These are phyloP conservation scores for Nebria ingens DNA, from an alignment of 1,140 invertebrate species.

Conservation along the genomic window DNA sequence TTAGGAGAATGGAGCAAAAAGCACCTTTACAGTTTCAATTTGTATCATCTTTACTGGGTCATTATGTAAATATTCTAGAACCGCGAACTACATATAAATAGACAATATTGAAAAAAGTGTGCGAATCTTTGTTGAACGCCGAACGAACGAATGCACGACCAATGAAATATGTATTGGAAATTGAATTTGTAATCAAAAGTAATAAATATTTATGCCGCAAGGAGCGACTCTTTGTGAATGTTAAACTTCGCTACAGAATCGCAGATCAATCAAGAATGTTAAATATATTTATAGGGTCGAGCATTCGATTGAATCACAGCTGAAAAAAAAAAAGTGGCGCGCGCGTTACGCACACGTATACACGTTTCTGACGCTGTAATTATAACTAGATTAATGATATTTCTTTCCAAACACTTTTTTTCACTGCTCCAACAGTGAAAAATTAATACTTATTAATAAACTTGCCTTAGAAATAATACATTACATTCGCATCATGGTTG, in stretches of 20 bases:
- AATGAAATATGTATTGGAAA: conserved; percentile 7
- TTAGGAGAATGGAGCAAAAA: background rate
- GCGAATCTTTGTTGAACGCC: no score
- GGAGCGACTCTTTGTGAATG: conserved; percentile 1
- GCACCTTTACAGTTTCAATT: no score
- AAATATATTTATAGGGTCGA: background rate
- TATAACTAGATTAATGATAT: background rate
- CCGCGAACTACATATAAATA: no score
- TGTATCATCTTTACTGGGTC: no score
- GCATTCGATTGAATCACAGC: background rate
- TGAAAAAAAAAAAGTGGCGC: background rate
- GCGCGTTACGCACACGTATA: background rate
- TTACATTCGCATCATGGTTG: background rate
- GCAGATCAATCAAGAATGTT: conserved; percentile 1
- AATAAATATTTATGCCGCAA: conserved; percentile 4
- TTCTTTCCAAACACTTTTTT: background rate
- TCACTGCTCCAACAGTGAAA: background rate
- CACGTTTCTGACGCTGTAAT: background rate
- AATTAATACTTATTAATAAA: background rate
- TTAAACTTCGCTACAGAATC: background rate
- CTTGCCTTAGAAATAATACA: background rate
- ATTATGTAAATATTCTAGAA: no score
- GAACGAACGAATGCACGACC: background rate
- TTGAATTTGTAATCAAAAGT: conserved; percentile 8
- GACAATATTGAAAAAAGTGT: no score